Evolutionary conservation across 2,113 vertebrate species (phyloP), one percentile per base, ranked within the genome.

Genomic region (Cnemophilus loriae): DNA sequence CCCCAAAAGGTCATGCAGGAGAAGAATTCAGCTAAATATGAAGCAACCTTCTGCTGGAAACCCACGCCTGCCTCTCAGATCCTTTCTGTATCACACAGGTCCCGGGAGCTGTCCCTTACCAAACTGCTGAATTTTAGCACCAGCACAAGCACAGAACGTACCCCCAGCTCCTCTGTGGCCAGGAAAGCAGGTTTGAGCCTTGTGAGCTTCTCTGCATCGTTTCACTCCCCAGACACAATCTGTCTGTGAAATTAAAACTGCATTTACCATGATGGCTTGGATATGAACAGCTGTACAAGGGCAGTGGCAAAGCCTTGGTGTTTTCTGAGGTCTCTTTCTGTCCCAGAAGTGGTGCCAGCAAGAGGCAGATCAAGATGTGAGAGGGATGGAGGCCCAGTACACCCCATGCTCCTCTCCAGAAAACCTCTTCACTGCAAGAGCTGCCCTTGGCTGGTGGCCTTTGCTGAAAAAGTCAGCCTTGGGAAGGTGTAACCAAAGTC

Each of bases 71-170:
- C 39, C 35, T 46, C 37, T 69, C 28, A 2, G 2, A 35, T 1
- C 11, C 15, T 49, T 35, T 77, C 12, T 30, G 7, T 19, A 3
- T 10, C 16, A 2, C 0, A 5, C 20, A 47, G 19, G 28, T 30
- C 22, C 14, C 3, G 53, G 33, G 13, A 44, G 32, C 37, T 46
- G 35, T 21, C 30, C 33, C 33, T 42, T 9, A 28, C 4, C 15
- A 76, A 10, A 16, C 18, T 18, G 55, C 42, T 61, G 5, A 55
- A 75, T 39, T 21, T 63, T 4, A 41, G 41, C 19, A 50, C 30
- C 3, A 1, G 5, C n/a, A 59, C n/a, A 47, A 50, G 7, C 42
- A 65, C 11, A 81, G 37, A 60, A 30, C 0, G 0, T 3, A 8
- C 24, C 52, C 47, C 47, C 35, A 67, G 44, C 65, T 64, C 52